Evolutionary conservation across 2,113 vertebrate species (phyloP).

Genomic region (Madoqua kirkii): DNA sequence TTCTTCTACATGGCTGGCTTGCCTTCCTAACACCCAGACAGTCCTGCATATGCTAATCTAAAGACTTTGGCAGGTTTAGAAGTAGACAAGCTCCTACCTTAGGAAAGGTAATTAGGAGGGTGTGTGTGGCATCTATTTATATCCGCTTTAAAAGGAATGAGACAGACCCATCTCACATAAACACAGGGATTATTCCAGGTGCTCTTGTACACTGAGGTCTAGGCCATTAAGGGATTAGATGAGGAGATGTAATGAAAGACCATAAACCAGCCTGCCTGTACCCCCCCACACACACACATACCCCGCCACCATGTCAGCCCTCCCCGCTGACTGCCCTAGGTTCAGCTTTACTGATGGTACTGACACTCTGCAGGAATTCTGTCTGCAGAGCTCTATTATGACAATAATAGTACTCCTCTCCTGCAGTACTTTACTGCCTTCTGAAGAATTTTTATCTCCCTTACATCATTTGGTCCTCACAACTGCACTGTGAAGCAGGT

Average conservation of each 20-base stretch:
- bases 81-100: background rate
- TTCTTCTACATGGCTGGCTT: background rate
- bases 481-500: background rate
- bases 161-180: slow-evolving; percentile 36
- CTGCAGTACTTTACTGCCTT: background rate
- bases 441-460: background rate
- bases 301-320: background rate
- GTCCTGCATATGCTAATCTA: background rate
- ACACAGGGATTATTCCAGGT: background rate
- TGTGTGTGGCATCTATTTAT: slow-evolving; percentile 52
- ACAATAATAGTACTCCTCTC: background rate
- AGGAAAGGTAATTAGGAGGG: slow-evolving; percentile 38
- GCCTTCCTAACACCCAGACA: background rate
- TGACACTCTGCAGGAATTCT: no score
- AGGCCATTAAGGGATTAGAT: background rate
- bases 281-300: rapidly evolving
- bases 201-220: background rate
- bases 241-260: background rate
- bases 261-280: background rate
- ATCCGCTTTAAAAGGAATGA: slow-evolving; percentile 40
- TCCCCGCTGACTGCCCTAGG: rapidly evolving
- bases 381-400: background rate
- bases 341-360: background rate
- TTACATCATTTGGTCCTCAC: background rate
- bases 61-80: background rate